These are phyloP conservation scores for Nyctalus aviator DNA, from an alignment of 2,797 vertebrate species.

Conservation along the genomic window DNA sequence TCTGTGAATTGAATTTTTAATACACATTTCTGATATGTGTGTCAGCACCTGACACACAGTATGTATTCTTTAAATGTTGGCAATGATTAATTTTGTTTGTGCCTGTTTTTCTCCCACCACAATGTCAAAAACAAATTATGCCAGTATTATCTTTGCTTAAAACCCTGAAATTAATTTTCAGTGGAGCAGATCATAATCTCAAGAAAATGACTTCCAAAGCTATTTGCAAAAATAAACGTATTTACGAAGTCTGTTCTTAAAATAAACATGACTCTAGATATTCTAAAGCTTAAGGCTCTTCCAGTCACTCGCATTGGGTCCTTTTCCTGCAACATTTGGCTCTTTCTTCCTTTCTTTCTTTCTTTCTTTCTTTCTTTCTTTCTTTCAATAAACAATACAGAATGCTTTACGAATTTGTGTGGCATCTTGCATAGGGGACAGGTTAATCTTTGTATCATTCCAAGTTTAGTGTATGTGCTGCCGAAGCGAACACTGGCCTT, in stretches of 20 bases:
- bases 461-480: too few relatives aligned
- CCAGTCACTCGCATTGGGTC: not conserved
- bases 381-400: too few relatives aligned
- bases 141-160: not conserved
- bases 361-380: too few relatives aligned
- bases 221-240: constrained; percentile 19
- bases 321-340: not conserved
- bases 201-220: constrained; percentile 45
- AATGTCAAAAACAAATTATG: constrained; percentile 11
- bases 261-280: constrained; percentile 48
- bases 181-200: constrained; percentile 36
- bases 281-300: not conserved
- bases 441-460: too few relatives aligned
- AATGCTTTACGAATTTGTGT: too few relatives aligned
- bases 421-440: too few relatives aligned
- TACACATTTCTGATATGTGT: not conserved
- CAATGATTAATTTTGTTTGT: constrained; percentile 32
- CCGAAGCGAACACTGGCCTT: not conserved
- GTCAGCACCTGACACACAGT: not conserved
- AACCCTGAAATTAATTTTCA: constrained; percentile 37
- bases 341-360: too few relatives aligned
- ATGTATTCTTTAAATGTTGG: not conserved
- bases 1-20: not conserved
- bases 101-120: not conserved
- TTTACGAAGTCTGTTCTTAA: constrained; percentile 8